phyloP scores from a whole-genome alignment of 2,113 vertebrate genomes.

The Notechis scutatus region DNA sequence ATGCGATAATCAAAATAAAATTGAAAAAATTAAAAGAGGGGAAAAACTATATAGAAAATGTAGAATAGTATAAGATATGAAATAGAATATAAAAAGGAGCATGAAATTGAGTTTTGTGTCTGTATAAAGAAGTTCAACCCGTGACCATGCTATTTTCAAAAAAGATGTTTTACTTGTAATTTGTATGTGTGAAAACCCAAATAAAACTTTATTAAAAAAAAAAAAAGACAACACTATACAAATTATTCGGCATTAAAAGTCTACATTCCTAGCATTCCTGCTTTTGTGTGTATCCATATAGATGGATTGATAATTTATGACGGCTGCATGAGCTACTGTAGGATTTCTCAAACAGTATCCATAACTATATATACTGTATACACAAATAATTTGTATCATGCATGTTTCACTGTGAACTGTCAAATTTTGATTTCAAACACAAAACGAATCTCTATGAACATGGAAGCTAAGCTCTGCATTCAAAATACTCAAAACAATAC shows the following conservation, averaged over 20 bases:
- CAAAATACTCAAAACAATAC: not conserved
- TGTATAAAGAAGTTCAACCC: too few relatives aligned
- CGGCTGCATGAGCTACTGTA: not conserved
- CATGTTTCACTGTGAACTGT: not conserved
- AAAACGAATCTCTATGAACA: not conserved
- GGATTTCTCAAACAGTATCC: not conserved
- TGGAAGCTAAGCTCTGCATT: not conserved
- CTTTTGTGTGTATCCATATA: not conserved
- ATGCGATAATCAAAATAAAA: too few relatives aligned
- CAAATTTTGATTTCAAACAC: not conserved
- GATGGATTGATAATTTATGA: not conserved
- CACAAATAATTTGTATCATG: not conserved
- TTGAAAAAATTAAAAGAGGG: too few relatives aligned
- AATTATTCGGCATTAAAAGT: not conserved
- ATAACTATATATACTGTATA: not conserved
- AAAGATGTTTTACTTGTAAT: too few relatives aligned
- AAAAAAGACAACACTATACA: not conserved
- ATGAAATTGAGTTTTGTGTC: too few relatives aligned
- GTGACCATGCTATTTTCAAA: too few relatives aligned
- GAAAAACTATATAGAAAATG: too few relatives aligned
- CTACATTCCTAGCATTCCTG: not conserved
- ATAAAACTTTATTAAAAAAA: too few relatives aligned
- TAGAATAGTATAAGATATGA: too few relatives aligned
- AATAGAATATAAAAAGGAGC: too few relatives aligned
- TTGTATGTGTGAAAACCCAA: too few relatives aligned